A percentile compares a stretch with the other conserved stretches of the same genome.
Evolutionary conservation across 2,113 vertebrate genomes (phyloP).

Genomic region (Leucoraja erinaceus): DNA sequence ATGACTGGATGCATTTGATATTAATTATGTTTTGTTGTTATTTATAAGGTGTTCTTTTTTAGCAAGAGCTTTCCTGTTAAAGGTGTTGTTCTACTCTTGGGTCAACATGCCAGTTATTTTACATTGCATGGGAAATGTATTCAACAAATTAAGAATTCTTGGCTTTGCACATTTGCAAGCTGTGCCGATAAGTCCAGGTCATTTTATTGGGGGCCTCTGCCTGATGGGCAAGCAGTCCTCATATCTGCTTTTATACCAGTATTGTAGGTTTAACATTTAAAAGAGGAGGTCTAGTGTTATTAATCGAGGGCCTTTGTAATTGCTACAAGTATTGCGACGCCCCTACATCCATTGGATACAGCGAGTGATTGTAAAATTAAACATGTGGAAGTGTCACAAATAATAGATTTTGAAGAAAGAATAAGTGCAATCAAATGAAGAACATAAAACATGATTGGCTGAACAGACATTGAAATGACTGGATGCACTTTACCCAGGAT

Average conservation of each 20-base stretch:
- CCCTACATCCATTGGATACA: not conserved
- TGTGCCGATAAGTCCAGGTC: not conserved
- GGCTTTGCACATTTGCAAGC: not conserved
- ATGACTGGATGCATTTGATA: not conserved
- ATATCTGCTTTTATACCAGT: not conserved
- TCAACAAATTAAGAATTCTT: not conserved
- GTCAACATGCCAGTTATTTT: not conserved
- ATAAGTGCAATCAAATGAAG: not conserved
- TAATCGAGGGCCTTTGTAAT: not conserved
- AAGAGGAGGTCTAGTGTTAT: not conserved
- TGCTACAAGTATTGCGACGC: not conserved
- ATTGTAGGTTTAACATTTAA: not conserved
- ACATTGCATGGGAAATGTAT: not conserved
- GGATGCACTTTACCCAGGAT: no score
- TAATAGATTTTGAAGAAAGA: not conserved
- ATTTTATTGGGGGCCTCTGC: not conserved
- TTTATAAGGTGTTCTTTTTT: not conserved
- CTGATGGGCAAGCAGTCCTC: not conserved
- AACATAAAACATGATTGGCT: not conserved
- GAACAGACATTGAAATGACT: no score
- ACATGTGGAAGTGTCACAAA: not conserved
- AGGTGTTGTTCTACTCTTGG: not conserved
- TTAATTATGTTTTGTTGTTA: not conserved
- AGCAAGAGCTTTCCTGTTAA: not conserved
- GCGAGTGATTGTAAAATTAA: not conserved